These are phyloP conservation scores for Metacarcinus magister DNA, from an alignment of 2,888 invertebrate genomes.

Conservation along the genomic window DNA sequence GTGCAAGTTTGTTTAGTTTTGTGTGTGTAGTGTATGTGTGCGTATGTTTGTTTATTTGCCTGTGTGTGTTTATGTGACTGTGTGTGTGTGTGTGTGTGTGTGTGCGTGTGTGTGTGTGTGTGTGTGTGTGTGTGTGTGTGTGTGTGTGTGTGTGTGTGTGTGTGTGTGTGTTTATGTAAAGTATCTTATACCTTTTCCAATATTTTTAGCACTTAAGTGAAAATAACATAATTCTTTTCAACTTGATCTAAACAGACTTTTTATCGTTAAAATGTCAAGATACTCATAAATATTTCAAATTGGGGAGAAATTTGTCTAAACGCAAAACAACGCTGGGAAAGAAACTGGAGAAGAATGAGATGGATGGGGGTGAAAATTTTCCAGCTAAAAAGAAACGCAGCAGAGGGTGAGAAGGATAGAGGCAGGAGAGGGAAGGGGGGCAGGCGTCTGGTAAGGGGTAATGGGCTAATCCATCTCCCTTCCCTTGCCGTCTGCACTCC, in stretches of 20 bases:
- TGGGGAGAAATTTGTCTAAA: neutral
- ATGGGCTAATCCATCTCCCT: conserved; percentile 32
- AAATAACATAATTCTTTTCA: too few relatives aligned
- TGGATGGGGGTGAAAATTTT: neutral
- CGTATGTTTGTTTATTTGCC: conserved; percentile 31
- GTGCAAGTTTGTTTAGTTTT: neutral
- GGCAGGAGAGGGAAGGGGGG: neutral
- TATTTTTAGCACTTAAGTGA: too few relatives aligned
- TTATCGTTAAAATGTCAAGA: too few relatives aligned
- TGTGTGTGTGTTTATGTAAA: too few relatives aligned
- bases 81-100: too few relatives aligned
- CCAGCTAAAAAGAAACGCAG: neutral
- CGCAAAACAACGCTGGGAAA: neutral
- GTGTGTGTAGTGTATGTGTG: neutral
- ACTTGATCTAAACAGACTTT: neutral
- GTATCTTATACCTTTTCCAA: too few relatives aligned
- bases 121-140: too few relatives aligned
- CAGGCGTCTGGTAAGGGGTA: conserved; percentile 20
- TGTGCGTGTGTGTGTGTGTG: too few relatives aligned
- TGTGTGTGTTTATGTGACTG: neutral
- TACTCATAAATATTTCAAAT: too few relatives aligned
- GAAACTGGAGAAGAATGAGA: neutral
- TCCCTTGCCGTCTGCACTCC: neutral
- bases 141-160: too few relatives aligned
- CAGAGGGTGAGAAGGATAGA: neutral